A percentile compares a stretch with the other conserved stretches of the same genome.
These are phyloP conservation scores for Cassiopea xamachana DNA, from an alignment of 30 jellyfish, hydroid and myxozoan species.

Conservation along the genomic window DNA sequence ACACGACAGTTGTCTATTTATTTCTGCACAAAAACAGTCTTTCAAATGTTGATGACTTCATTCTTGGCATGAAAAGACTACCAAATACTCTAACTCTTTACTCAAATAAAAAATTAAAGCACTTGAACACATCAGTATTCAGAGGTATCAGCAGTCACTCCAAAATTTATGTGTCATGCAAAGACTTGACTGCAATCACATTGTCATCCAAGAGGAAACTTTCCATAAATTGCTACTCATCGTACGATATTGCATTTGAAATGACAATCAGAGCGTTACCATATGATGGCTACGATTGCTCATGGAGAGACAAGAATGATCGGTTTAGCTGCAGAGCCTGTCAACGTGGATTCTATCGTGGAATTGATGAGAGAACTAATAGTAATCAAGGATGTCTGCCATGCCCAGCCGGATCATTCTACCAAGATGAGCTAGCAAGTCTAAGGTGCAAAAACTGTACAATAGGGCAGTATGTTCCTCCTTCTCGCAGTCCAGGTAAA, in stretches of 20 bases:
- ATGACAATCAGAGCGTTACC: background rate
- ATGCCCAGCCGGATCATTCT: constrained; percentile 60
- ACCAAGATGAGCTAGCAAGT: constrained; percentile 44
- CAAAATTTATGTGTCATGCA: background rate
- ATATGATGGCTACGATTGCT: background rate
- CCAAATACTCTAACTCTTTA: background rate
- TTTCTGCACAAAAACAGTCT: background rate
- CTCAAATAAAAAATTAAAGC: background rate
- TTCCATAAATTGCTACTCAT: background rate
- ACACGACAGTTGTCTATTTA: background rate
- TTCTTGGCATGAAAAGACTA: background rate
- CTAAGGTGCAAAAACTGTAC: constrained; percentile 45
- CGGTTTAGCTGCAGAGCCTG: constrained; percentile 30
- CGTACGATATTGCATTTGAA: background rate
- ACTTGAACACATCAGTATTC: background rate
- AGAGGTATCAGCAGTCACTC: background rate
- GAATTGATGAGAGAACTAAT: background rate
- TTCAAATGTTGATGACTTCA: background rate
- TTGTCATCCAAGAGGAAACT: background rate
- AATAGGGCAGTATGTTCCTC: constrained; percentile 53
- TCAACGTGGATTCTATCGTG: constrained; percentile 23
- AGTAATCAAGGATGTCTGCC: background rate
- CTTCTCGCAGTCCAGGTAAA: constrained; percentile 31
- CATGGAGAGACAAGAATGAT: background rate
- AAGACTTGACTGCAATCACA: background rate